A percentile compares a stretch with the other conserved stretches of the same genome.
phyloP scores from a whole-genome alignment of 53 echinoderm and acorn worm species.

The Pentamera pediparva region DNA sequence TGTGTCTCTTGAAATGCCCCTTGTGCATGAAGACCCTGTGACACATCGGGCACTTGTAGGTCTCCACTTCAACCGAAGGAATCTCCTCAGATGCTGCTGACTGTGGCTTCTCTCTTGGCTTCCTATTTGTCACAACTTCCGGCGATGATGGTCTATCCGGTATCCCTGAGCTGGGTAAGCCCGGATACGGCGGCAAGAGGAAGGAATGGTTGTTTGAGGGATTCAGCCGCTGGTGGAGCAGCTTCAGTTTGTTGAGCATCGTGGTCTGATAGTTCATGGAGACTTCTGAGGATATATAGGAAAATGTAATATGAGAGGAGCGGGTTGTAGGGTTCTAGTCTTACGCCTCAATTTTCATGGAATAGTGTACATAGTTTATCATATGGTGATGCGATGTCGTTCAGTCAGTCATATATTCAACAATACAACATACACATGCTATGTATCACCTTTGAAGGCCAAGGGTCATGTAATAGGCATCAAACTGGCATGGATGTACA shows the following conservation, averaged over 20 bases:
- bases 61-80: background rate
- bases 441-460: too few species aligned
- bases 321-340: too few species aligned
- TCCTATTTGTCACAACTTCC: background rate
- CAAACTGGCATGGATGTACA: too few species aligned
- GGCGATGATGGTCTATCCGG: background rate
- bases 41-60: constrained; percentile 5
- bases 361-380: too few species aligned
- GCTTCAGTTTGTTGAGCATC: constrained; percentile 22
- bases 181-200: background rate
- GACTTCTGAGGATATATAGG: too few species aligned
- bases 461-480: too few species aligned
- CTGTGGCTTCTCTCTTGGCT: background rate
- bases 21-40: constrained; percentile 3
- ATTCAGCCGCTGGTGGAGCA: constrained; percentile 19
- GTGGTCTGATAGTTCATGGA: constrained; percentile 2
- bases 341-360: too few species aligned
- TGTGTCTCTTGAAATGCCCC: constrained; percentile 10
- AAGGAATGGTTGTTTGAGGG: constrained; percentile 12
- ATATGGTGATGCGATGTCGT: too few species aligned
- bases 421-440: too few species aligned
- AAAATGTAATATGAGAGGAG: too few species aligned
- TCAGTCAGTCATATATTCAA: too few species aligned
- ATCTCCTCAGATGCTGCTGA: background rate
- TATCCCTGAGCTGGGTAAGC: constrained; percentile 1